Percentiles rank a stretch among this genome's conserved stretches.
phyloP scores from a whole-genome alignment of 2,888 invertebrate genomes.

The Lypha dubia region DNA sequence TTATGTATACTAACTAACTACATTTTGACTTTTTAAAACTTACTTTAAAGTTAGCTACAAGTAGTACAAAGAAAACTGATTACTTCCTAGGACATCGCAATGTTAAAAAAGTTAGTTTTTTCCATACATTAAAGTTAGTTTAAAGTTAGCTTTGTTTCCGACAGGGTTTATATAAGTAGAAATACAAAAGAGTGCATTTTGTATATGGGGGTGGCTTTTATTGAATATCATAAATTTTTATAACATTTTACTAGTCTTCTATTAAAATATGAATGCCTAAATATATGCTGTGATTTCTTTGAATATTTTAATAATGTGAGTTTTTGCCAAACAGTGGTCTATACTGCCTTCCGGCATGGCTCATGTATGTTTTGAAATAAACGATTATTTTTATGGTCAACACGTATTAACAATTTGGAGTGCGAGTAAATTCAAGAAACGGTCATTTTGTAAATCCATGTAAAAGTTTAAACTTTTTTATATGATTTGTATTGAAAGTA shows the following conservation, averaged over 20 bases:
- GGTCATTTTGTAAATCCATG: conserved; percentile 39
- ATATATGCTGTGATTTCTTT: conserved; percentile 78
- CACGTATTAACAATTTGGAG: conserved; percentile 70
- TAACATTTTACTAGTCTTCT: conserved; percentile 29
- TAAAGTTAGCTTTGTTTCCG: too few species aligned
- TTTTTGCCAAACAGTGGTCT: background rate
- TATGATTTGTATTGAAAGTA: conserved; percentile 63
- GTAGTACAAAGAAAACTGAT: too few species aligned
- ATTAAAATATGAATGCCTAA: conserved; percentile 73
- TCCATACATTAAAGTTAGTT: too few species aligned
- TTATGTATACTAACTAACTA: too few species aligned
- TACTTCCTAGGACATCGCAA: too few species aligned
- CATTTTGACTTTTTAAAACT: too few species aligned
- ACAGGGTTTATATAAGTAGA: background rate
- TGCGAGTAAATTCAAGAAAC: conserved; percentile 11
- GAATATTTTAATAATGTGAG: conserved; percentile 41
- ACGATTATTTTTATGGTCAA: conserved; percentile 63
- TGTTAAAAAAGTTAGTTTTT: too few species aligned
- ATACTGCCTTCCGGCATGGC: conserved; percentile 30
- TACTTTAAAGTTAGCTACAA: too few species aligned
- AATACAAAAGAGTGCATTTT: background rate
- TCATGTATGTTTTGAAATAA: background rate
- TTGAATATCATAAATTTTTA: conserved; percentile 66
- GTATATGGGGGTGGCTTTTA: conserved; percentile 48
- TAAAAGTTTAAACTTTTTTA: conserved; percentile 30